phyloP scores from a whole-genome alignment of 2,797 vertebrate genomes.

The Nyctibius grandis region DNA sequence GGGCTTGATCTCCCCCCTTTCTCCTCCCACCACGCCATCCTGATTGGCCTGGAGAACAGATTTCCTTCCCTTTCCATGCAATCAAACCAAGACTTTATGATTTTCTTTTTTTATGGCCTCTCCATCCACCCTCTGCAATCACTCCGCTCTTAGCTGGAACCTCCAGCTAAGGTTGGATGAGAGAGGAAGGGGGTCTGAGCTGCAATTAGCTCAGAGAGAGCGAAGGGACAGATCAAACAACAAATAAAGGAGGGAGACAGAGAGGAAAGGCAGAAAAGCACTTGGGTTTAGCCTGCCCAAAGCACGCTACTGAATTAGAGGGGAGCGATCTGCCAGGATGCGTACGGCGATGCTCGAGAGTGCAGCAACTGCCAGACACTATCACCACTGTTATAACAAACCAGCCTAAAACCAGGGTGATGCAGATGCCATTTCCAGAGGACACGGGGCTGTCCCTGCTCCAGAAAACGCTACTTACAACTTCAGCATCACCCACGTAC shows the following conservation, averaged over 20 bases:
- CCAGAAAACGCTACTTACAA: accelerated
- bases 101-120: background rate
- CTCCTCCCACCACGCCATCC: background rate
- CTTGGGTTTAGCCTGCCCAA: background rate
- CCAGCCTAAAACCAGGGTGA: accelerated
- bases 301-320: accelerated
- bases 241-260: background rate
- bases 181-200: background rate
- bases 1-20: background rate
- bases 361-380: background rate
- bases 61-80: background rate
- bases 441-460: background rate
- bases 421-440: background rate
- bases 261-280: background rate
- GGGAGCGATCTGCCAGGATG: background rate
- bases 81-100: background rate
- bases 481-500: accelerated
- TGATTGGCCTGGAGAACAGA: background rate
- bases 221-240: background rate
- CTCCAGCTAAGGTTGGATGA: too few relatives aligned
- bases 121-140: background rate
- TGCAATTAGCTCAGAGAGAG: background rate
- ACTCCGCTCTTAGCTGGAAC: background rate
- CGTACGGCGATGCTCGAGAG: accelerated
- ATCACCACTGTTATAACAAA: accelerated